phyloP scores from a whole-genome alignment of 2,113 vertebrate genomes.

The Odobenus rosmarus region DNA sequence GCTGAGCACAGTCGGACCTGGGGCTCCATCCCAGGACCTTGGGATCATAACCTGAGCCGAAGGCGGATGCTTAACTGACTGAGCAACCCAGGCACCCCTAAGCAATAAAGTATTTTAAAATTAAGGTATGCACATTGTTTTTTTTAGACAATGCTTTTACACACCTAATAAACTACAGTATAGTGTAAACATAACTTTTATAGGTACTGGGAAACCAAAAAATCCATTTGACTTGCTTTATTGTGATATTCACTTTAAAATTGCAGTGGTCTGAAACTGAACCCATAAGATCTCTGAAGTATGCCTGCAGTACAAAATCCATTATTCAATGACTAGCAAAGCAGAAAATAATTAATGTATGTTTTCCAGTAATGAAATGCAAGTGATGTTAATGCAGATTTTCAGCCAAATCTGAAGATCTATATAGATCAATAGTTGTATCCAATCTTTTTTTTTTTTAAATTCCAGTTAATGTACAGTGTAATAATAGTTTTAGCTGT shows the following conservation, averaged over 20 bases:
- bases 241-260: background rate
- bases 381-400: constrained; percentile 34
- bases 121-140: background rate
- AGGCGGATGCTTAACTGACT: background rate
- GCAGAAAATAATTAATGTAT: background rate
- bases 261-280: background rate
- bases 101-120: background rate
- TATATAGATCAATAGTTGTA: background rate
- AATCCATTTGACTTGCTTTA: background rate
- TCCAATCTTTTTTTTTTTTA: constrained; percentile 26
- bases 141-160: background rate
- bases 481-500: background rate
- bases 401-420: constrained; percentile 34
- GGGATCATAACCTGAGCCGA: background rate
- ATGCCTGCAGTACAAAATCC: background rate
- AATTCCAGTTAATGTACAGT: background rate
- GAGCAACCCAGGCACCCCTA: background rate
- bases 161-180: background rate
- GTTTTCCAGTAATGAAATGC: constrained; percentile 35
- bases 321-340: constrained; percentile 26
- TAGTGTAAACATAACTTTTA: background rate
- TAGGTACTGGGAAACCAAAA: background rate
- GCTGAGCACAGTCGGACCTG: background rate
- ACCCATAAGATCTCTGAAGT: background rate
- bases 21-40: background rate